Conservation (phyloP, 2,888 invertebrate species). For the Ophioninae sp. region DNA sequence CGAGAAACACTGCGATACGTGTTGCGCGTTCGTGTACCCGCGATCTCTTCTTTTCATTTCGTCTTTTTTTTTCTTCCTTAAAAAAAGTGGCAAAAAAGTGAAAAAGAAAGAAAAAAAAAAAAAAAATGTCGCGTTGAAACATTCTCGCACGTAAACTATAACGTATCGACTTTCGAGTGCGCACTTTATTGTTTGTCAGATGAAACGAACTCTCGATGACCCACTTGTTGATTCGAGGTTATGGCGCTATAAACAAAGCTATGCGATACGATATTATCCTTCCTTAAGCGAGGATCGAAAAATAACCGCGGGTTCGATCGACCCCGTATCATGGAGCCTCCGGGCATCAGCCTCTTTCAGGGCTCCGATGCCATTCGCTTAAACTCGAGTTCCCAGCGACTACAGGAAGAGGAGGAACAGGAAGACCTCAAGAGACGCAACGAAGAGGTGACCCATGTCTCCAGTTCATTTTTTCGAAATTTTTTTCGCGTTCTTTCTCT, state of each 20-base stretch:
- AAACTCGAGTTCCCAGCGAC: conserved; percentile 85
- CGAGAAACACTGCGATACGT: no score
- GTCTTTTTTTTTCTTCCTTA: no score
- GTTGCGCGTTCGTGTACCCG: no score
- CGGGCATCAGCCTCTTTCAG: conserved; percentile 88
- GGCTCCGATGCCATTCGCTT: conserved; percentile 86
- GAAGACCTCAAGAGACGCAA: conserved; percentile 87
- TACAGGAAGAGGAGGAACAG: conserved; percentile 87
- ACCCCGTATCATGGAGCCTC: conserved; percentile 79
- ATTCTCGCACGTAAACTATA: no score
- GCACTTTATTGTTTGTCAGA: conserved; percentile 54
- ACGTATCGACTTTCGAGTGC: no score
- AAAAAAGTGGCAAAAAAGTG: conserved; percentile 19
- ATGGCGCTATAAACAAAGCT: conserved; percentile 79
- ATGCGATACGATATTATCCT: conserved; percentile 72
- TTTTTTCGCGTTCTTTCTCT: no score
- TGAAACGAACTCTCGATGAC: conserved; percentile 70
- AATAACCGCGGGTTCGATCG: conserved; percentile 10
- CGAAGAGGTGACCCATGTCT: conserved; percentile 83
- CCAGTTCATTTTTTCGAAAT: neutral
- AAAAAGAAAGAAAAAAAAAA: conserved; percentile 58
- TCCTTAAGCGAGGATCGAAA: conserved; percentile 68
- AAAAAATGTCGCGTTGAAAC: no score
- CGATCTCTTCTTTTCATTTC: no score
- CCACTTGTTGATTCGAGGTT: conserved; percentile 79